Conservation (phyloP, 1,140 invertebrate genomes). For the Pseudomyrmex pallidus region DNA sequence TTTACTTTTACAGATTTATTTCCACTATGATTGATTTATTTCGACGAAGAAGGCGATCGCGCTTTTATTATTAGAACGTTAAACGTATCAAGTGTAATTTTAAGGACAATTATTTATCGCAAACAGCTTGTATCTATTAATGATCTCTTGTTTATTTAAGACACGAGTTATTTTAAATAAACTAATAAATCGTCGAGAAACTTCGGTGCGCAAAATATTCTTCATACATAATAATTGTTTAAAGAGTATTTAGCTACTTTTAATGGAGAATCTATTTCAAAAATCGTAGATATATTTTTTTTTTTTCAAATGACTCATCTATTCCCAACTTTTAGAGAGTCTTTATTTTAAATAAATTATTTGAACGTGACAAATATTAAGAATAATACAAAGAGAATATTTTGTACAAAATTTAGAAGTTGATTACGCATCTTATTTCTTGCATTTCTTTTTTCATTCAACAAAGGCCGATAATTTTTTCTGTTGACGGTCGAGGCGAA, state of each 20-base stretch:
- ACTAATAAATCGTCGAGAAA: not conserved
- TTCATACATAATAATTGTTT: not conserved
- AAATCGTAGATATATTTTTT: too few relatives aligned
- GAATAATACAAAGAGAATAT: not conserved
- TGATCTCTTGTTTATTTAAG: not conserved
- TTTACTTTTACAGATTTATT: constrained; percentile 1
- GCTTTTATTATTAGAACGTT: not conserved
- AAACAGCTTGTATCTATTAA: not conserved
- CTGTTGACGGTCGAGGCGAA: constrained; percentile 25
- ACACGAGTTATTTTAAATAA: not conserved
- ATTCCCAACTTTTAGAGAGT: not conserved
- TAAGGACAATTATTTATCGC: not conserved
- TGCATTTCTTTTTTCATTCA: not conserved
- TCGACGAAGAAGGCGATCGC: not conserved
- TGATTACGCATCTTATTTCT: not conserved
- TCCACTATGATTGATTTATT: not conserved
- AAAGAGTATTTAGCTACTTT: not conserved
- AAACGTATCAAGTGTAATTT: not conserved
- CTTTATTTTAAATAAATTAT: not conserved
- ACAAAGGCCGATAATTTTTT: constrained; percentile 16
- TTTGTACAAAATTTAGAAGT: not conserved
- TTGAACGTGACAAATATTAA: not conserved
- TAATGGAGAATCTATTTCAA: too few relatives aligned
- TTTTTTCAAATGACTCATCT: not conserved
- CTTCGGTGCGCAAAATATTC: not conserved